Evolutionary conservation across 2,113 vertebrate species (phyloP).

Genomic region (Chionodraco myersi): DNA sequence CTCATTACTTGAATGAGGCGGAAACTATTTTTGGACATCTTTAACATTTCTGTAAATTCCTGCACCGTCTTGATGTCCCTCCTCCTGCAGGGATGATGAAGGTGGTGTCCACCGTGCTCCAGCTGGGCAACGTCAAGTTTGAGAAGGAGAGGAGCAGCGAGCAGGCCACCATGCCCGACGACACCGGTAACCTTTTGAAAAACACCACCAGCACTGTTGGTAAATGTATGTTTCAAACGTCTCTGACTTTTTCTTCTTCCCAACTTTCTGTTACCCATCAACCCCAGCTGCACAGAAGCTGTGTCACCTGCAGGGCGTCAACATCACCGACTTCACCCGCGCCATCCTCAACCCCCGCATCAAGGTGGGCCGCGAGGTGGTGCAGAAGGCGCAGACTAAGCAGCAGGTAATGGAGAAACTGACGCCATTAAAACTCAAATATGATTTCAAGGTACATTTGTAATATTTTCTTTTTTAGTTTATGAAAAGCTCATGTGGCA

Average conservation of each 20-base stretch:
- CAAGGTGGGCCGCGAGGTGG: conserved; percentile 95
- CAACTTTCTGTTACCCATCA: not conserved
- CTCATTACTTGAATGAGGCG: not conserved
- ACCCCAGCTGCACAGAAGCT: conserved; percentile 94
- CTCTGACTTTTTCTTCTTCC: conserved; percentile 9
- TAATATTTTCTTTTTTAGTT: too few relatives aligned
- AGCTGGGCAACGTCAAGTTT: conserved; percentile 94
- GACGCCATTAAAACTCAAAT: not conserved
- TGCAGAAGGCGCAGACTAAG: conserved; percentile 98
- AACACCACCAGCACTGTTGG: not conserved
- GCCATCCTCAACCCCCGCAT: conserved; percentile 94
- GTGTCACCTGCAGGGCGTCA: conserved; percentile 95
- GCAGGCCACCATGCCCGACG: conserved; percentile 96
- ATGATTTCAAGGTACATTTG: not conserved
- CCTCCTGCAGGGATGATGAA: conserved; percentile 88
- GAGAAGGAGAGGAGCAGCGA: conserved; percentile 97
- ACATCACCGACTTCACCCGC: conserved; percentile 94
- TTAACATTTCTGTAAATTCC: not conserved
- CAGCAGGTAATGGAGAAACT: conserved; percentile 87
- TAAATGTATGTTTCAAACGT: not conserved
- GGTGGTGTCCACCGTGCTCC: conserved; percentile 93
- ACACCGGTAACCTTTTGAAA: conserved; percentile 85
- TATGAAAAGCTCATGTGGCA: too few relatives aligned
- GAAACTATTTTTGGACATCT: not conserved
- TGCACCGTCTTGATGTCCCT: not conserved